Conservation (phyloP, 2,113 vertebrate species). For the Bungarus multicinctus region DNA sequence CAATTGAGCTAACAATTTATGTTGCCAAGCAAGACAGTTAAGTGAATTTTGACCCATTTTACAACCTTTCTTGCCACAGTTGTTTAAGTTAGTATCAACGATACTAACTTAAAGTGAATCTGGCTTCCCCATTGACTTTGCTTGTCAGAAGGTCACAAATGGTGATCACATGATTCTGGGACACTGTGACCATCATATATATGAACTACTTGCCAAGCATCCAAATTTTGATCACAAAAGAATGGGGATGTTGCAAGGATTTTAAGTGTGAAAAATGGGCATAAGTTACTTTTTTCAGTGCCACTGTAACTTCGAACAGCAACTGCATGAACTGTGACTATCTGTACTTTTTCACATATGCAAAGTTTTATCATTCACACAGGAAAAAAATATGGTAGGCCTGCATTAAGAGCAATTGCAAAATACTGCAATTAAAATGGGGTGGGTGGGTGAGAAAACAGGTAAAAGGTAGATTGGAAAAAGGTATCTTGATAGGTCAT, state of each 20-base stretch:
- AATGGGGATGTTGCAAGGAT: neutral
- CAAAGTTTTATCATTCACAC: neutral
- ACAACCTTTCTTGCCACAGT: neutral
- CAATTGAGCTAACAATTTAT: neutral
- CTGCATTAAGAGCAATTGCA: neutral
- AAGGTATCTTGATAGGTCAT: no score
- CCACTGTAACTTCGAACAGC: neutral
- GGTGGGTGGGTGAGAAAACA: no score
- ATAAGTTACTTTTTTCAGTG: neutral
- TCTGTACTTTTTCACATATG: neutral
- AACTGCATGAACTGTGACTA: neutral
- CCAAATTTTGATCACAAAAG: neutral
- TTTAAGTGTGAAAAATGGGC: neutral
- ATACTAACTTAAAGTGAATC: neutral
- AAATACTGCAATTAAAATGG: neutral
- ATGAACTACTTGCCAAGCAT: neutral
- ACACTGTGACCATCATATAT: neutral
- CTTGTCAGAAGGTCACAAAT: neutral
- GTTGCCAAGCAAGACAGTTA: neutral
- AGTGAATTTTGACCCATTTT: neutral
- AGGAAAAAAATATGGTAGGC: neutral
- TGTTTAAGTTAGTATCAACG: neutral
- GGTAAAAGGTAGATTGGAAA: neutral
- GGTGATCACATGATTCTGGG: neutral
- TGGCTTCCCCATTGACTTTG: neutral